These are phyloP conservation scores for Cephalotes varians DNA, from an alignment of 2,888 invertebrate species.

Conservation along the genomic window DNA sequence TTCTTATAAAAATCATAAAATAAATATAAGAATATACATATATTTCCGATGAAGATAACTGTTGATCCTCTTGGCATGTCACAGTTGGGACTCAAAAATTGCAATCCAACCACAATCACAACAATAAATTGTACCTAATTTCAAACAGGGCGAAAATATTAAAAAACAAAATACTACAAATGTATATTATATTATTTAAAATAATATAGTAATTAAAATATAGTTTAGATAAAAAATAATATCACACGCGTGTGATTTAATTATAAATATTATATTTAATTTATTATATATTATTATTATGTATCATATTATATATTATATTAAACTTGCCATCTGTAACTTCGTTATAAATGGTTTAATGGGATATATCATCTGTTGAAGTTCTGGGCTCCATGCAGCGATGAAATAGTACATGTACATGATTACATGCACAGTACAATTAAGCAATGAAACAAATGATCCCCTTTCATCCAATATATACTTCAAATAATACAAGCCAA, in stretches of 20 bases:
- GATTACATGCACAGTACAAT: constrained; percentile 89
- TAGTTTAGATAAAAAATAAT: background rate
- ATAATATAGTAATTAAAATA: background rate
- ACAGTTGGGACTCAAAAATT: background rate
- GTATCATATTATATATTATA: too few species aligned
- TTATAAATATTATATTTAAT: background rate
- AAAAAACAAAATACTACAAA: background rate
- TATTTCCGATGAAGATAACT: background rate
- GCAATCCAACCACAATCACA: accelerated
- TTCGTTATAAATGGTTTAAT: constrained; percentile 87
- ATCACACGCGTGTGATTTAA: background rate
- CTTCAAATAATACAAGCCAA: constrained; percentile 87
- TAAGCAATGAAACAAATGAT: constrained; percentile 88
- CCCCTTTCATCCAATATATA: constrained; percentile 89
- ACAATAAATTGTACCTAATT: constrained; percentile 14
- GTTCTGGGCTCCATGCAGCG: constrained; percentile 86
- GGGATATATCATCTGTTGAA: background rate
- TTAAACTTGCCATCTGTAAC: constrained; percentile 89
- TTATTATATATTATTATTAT: too few species aligned
- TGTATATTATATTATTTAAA: background rate
- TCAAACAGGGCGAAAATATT: background rate
- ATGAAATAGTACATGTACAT: constrained; percentile 91
- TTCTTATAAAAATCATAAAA: constrained; percentile 30
- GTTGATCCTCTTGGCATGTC: accelerated
- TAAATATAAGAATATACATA: background rate